These are phyloP conservation scores for Onthophagus taurus DNA, from an alignment of 1,140 invertebrate species.

Conservation along the genomic window DNA sequence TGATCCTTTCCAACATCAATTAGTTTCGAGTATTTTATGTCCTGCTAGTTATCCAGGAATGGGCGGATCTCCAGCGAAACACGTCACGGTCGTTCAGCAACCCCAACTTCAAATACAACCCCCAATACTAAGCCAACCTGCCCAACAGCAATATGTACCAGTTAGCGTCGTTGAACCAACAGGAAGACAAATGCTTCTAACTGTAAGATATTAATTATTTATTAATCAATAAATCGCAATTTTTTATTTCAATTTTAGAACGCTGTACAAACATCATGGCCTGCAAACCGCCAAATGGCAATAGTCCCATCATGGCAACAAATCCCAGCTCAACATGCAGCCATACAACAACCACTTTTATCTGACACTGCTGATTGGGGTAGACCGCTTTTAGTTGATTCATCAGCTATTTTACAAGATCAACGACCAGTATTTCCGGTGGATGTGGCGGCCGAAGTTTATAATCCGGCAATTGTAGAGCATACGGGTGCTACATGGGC, in stretches of 20 bases:
- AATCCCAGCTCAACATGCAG: slow-evolving; percentile 58
- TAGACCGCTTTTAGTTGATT: slow-evolving; percentile 70
- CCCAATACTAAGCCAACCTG: slow-evolving; percentile 57
- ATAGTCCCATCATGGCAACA: slow-evolving; percentile 85
- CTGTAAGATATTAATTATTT: slow-evolving; percentile 38
- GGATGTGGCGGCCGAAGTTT: slow-evolving; percentile 43
- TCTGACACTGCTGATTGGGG: slow-evolving; percentile 66
- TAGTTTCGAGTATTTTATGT: slow-evolving; percentile 87
- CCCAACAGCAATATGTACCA: slow-evolving; percentile 76
- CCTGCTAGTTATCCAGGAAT: slow-evolving; percentile 75
- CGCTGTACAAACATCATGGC: slow-evolving; percentile 72
- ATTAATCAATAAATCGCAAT: neutral
- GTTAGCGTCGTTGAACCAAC: slow-evolving; percentile 79
- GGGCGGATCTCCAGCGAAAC: slow-evolving; percentile 73
- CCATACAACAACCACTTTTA: slow-evolving; percentile 59
- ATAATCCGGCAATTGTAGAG: slow-evolving; percentile 45
- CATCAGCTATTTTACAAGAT: slow-evolving; percentile 50
- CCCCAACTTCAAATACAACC: slow-evolving; percentile 58
- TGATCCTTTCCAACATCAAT: slow-evolving; percentile 75
- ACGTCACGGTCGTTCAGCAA: slow-evolving; percentile 76
- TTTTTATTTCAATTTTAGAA: slow-evolving; percentile 42
- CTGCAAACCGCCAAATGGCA: slow-evolving; percentile 66
- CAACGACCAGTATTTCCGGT: slow-evolving; percentile 59
- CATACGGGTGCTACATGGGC: slow-evolving; percentile 40
- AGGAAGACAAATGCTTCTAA: slow-evolving; percentile 58